These are phyloP conservation scores for Megalurothrips usitatus DNA, from an alignment of 2,888 invertebrate species.

Conservation along the genomic window DNA sequence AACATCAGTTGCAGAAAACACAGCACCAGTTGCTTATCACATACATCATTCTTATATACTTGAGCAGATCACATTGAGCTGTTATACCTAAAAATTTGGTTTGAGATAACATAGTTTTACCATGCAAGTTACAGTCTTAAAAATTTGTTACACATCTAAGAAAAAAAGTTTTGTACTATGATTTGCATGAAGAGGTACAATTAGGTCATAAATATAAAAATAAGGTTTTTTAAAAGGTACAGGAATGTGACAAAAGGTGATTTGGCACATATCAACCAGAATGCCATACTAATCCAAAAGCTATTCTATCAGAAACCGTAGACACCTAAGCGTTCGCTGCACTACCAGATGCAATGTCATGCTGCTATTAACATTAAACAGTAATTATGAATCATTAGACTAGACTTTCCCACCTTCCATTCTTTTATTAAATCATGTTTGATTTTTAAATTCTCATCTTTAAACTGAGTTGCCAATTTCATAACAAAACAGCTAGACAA, in stretches of 20 bases:
- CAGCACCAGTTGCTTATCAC: constrained; percentile 7
- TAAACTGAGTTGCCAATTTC: neutral
- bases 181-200: neutral
- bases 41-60: neutral
- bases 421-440: neutral
- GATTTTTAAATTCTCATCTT: neutral
- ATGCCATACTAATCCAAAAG: neutral
- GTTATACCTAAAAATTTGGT: neutral
- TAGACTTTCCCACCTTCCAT: neutral
- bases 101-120: neutral
- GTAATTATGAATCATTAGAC: neutral
- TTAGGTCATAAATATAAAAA: neutral
- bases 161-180: neutral
- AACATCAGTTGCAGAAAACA: neutral
- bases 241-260: neutral
- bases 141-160: neutral
- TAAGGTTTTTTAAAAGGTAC: neutral
- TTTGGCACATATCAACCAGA: too few relatives aligned
- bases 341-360: too few relatives aligned
- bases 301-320: neutral
- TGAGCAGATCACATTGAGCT: neutral
- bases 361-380: neutral
- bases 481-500: neutral
- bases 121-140: neutral
- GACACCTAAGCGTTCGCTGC: too few relatives aligned